A percentile compares a stretch with the other conserved stretches of the same genome.
phyloP scores from a whole-genome alignment of 2,797 vertebrate species.

The Parotocinclus haroldoi region DNA sequence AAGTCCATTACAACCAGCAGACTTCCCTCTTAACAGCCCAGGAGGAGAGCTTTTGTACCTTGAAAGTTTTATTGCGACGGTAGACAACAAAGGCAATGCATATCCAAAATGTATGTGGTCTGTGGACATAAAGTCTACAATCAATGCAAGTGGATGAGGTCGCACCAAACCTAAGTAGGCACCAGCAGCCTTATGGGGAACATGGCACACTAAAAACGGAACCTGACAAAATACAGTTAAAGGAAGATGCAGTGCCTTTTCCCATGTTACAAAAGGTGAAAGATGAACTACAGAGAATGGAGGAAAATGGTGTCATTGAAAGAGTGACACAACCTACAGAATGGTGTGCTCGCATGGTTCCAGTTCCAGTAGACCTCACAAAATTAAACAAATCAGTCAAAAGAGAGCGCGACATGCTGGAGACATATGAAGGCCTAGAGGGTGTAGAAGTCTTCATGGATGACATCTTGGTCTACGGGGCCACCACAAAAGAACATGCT shows the following conservation, averaged over 20 bases:
- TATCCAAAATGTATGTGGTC: no score
- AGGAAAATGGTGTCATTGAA: constrained; percentile 1
- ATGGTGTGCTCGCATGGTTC: constrained; percentile 28
- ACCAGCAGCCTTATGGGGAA: constrained; percentile 18
- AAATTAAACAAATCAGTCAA: no score
- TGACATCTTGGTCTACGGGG: constrained; percentile 7
- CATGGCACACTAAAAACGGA: constrained; percentile 5
- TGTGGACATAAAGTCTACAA: constrained; percentile 13
- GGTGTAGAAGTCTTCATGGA: constrained; percentile 23
- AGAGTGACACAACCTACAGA: constrained; percentile 15
- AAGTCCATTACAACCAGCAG: no score
- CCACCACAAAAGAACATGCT: no score
- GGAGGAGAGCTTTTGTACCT: no score
- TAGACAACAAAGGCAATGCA: no score
- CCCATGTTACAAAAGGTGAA: neutral
- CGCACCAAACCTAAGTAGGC: neutral
- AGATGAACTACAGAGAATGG: constrained; percentile 1
- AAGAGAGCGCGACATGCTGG: constrained; percentile 1
- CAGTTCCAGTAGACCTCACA: neutral
- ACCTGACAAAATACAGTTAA: neutral
- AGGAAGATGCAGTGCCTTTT: neutral
- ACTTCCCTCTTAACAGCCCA: no score
- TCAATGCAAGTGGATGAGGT: constrained; percentile 5
- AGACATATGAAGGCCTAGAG: constrained; percentile 4
- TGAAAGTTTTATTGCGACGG: no score